Conservation (phyloP, 2,113 vertebrate species). For the Balaenoptera acutorostrata region DNA sequence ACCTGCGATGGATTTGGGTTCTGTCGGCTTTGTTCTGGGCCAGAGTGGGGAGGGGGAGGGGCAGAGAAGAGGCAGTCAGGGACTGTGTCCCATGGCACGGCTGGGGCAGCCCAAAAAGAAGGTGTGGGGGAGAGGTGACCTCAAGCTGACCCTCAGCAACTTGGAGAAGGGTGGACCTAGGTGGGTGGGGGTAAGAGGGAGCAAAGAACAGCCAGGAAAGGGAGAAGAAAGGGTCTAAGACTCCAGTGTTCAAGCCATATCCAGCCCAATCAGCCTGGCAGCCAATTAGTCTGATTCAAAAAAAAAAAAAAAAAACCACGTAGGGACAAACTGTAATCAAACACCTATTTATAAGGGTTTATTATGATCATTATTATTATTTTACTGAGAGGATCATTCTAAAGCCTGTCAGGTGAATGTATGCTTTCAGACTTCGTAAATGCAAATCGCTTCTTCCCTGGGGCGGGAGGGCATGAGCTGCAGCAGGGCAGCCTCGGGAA, state of each 20-base stretch:
- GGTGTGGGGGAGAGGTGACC: neutral
- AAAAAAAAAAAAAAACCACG: constrained; percentile 54
- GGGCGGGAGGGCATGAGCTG: neutral
- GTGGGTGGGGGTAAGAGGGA: neutral
- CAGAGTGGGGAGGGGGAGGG: neutral
- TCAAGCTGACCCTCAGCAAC: neutral
- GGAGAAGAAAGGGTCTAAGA: neutral
- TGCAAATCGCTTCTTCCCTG: constrained; percentile 59
- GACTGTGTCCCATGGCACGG: no score
- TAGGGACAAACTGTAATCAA: constrained; percentile 77
- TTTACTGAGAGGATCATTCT: constrained; percentile 74
- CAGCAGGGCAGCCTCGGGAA: neutral
- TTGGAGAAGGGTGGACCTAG: neutral
- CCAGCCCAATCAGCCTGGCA: constrained; percentile 65
- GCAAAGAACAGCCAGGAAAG: neutral
- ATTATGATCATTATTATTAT: constrained; percentile 77
- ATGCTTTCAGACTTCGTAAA: constrained; percentile 68
- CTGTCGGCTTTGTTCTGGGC: neutral
- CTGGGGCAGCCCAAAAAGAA: neutral
- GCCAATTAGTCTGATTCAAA: constrained; percentile 77
- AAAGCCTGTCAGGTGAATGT: constrained; percentile 70
- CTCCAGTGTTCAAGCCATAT: neutral
- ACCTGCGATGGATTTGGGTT: neutral
- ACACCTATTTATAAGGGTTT: constrained; percentile 78
- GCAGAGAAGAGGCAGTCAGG: neutral